Conservation (phyloP, 2,797 vertebrate genomes). For the Apogon hyalosoma region DNA sequence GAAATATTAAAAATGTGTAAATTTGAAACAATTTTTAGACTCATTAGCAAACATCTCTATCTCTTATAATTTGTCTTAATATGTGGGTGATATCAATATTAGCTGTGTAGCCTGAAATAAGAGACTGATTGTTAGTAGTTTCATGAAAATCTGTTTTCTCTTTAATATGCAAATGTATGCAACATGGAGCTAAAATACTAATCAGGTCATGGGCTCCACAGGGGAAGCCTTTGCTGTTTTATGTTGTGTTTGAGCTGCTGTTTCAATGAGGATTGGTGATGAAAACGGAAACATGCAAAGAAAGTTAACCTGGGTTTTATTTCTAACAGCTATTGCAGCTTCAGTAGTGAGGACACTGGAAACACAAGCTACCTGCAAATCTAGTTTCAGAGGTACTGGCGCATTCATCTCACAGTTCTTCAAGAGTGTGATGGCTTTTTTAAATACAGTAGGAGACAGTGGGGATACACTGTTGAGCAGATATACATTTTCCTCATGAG, state of each 20-base stretch:
- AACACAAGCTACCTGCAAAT: not conserved
- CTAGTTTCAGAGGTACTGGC: not conserved
- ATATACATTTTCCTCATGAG: too few relatives aligned
- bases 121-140: not conserved
- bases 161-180: constrained; percentile 6
- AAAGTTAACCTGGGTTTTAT: not conserved
- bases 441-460: too few relatives aligned
- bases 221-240: constrained; percentile 5
- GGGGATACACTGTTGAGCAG: too few relatives aligned
- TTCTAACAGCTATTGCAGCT: not conserved
- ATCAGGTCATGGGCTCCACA: constrained; percentile 21
- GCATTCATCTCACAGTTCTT: too few relatives aligned
- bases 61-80: not conserved
- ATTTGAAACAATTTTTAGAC: not conserved
- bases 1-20: not conserved
- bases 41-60: not conserved
- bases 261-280: not conserved
- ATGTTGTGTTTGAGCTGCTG: constrained; percentile 8
- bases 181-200: constrained; percentile 9
- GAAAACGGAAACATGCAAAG: too few relatives aligned
- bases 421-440: too few relatives aligned
- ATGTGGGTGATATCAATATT: not conserved
- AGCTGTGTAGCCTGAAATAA: not conserved
- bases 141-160: not conserved
- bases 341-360: not conserved